Conservation (phyloP, 2,113 vertebrate genomes). For the Periophthalmus modestus region DNA sequence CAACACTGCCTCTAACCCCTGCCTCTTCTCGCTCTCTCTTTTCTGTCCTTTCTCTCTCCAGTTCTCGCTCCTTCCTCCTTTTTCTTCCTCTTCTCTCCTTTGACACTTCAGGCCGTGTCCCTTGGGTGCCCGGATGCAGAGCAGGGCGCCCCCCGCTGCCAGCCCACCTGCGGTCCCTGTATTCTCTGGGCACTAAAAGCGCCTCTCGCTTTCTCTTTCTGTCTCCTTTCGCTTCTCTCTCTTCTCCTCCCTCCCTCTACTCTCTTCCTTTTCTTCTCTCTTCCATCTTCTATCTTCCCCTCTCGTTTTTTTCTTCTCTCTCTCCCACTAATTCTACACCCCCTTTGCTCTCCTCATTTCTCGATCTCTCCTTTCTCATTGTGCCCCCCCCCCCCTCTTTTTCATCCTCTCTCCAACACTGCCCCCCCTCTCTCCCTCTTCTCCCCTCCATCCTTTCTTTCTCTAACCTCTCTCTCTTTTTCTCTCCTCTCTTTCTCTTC, state of each 20-base stretch:
- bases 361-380: too few relatives aligned
- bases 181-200: slow-evolving; percentile 33
- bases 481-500: neutral
- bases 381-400: neutral
- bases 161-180: slow-evolving; percentile 43
- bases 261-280: neutral
- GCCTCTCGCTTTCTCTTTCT: slow-evolving; percentile 27
- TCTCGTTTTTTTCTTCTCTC: too few relatives aligned
- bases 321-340: neutral
- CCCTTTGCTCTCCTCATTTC: neutral
- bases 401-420: too few relatives aligned
- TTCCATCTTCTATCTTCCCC: too few relatives aligned
- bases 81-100: neutral
- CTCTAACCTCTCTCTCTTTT: neutral
- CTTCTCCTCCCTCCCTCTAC: neutral
- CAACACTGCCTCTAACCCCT: neutral
- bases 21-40: neutral
- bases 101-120: slow-evolving; percentile 23
- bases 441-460: neutral
- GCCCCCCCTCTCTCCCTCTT: neutral
- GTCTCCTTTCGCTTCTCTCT: neutral
- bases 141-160: slow-evolving; percentile 32
- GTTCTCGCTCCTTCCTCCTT: too few relatives aligned
- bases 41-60: neutral
- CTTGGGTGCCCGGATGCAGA: slow-evolving; percentile 13